Percentiles rank a stretch among this genome's conserved stretches.
phyloP scores from a whole-genome alignment of 2,888 invertebrate species.

The Caenorhabditis imperialis region DNA sequence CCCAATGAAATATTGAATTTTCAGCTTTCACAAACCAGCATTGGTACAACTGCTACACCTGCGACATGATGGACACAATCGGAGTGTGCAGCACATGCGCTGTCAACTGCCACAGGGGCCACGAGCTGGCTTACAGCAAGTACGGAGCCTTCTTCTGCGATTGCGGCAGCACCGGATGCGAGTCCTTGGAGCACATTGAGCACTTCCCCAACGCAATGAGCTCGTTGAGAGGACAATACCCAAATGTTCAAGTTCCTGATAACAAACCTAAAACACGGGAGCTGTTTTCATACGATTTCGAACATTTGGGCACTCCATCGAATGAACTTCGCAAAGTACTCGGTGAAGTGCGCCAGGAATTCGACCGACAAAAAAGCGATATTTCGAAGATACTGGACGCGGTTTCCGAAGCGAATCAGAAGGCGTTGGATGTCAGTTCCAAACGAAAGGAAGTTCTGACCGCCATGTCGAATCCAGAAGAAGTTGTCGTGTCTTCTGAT shows the following conservation, averaged over 20 bases:
- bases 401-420: constrained; percentile 43
- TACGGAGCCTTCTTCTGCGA: constrained; percentile 99
- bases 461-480: constrained; percentile 13
- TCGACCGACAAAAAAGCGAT: neutral
- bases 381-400: constrained; percentile 30
- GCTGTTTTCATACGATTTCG: constrained; percentile 17
- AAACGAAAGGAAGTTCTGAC: constrained; percentile 34
- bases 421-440: constrained; percentile 30
- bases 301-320: neutral
- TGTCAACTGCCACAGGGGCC: constrained; percentile 94
- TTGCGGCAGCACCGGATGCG: constrained; percentile 85
- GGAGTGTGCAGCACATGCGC: constrained; percentile 98
- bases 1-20: no score
- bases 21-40: constrained; percentile 92
- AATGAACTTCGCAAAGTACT: neutral
- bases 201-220: constrained; percentile 38
- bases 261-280: constrained; percentile 1
- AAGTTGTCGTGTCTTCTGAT: constrained; percentile 21
- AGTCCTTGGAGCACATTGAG: constrained; percentile 25
- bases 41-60: constrained; percentile 96
- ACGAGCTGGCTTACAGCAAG: constrained; percentile 87
- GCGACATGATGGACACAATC: constrained; percentile 97
- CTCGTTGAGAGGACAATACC: constrained; percentile 49
- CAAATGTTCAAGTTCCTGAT: neutral
- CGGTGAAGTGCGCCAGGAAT: constrained; percentile 6